Evolutionary conservation across 1,140 invertebrate genomes (phyloP), one percentile per base, ranked within the genome.

Genomic region (Aphelinus atriplicis): DNA sequence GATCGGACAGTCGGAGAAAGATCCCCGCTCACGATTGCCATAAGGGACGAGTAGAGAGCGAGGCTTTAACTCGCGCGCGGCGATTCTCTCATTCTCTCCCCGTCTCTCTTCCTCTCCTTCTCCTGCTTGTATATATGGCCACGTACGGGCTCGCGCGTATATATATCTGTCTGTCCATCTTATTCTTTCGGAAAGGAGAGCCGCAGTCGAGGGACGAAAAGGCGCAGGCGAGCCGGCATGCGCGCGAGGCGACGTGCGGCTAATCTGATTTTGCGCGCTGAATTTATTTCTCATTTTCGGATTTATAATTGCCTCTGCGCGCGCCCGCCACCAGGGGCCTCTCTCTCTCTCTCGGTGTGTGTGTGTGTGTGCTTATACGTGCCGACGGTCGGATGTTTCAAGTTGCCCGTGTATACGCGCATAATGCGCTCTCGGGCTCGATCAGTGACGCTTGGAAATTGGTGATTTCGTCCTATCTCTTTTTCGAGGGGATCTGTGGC

Each of bases 211-310:
- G 26, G 26, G 26, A 26, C 26, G 26, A 26, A 26, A 26, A 26
- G 26, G 26, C 26, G 26, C 26, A 26, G 26, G 26, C 26, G 26
- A 60, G 10, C 9, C 58, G 26, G 4, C 58, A 60, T 9, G 42
- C 58, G 42, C 58, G 6, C 9, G 26, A 1, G 66, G 57, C 63
- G 47, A 50, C 43, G 50, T 53, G n/a, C 3, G 45, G 45, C 73
- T 74, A 75, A 75, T 75, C 73, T 75, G 67, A 75, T 75, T 75
- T 70, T 70, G 73, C 73, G 66, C 60, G n/a, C 10, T 47, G 73
- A 70, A 75, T 75, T 75, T 75, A 75, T 75, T 75, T 75, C 73
- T 75, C 73, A 75, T 75, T 75, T 75, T 75, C 73, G 73, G 73
- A 75, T 75, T 75, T 75, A 75, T 75, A 75, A 75, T 75, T 75